phyloP scores from a whole-genome alignment of 2,113 vertebrate genomes.

The Melospiza georgiana region DNA sequence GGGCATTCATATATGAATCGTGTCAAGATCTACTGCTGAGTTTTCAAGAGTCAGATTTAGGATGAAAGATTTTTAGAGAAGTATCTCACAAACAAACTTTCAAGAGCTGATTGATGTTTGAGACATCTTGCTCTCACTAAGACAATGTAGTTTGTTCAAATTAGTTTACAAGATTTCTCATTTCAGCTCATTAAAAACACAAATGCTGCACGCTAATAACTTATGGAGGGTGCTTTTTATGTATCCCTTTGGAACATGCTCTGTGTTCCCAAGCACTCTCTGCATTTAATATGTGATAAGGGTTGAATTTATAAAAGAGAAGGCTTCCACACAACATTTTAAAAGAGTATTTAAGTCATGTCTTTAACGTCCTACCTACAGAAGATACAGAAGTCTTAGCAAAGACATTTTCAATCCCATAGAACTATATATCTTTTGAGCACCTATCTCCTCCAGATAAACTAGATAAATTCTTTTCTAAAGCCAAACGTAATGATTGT shows the following conservation, averaged over 20 bases:
- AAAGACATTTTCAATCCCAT: neutral
- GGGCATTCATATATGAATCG: constrained; percentile 21
- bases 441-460: neutral
- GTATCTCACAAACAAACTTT: constrained; percentile 38
- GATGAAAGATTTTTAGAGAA: constrained; percentile 41
- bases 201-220: constrained; percentile 5
- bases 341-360: neutral
- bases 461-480: neutral
- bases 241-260: neutral
- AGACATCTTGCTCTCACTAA: constrained; percentile 8
- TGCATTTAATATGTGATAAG: constrained; percentile 10
- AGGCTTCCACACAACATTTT: neutral
- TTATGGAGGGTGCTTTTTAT: neutral
- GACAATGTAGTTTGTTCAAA: constrained; percentile 45
- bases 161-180: constrained; percentile 55
- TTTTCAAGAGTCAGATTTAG: constrained; percentile 30
- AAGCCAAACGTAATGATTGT: neutral
- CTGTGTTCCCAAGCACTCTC: neutral
- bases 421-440: neutral
- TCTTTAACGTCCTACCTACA: neutral
- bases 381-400: too few species aligned
- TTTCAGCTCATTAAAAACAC: constrained; percentile 52
- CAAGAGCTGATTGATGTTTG: constrained; percentile 20
- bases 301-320: constrained; percentile 12
- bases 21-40: neutral